Evolutionary conservation across 2,888 invertebrate genomes (phyloP).

Genomic region (Harpalus rufipes): DNA sequence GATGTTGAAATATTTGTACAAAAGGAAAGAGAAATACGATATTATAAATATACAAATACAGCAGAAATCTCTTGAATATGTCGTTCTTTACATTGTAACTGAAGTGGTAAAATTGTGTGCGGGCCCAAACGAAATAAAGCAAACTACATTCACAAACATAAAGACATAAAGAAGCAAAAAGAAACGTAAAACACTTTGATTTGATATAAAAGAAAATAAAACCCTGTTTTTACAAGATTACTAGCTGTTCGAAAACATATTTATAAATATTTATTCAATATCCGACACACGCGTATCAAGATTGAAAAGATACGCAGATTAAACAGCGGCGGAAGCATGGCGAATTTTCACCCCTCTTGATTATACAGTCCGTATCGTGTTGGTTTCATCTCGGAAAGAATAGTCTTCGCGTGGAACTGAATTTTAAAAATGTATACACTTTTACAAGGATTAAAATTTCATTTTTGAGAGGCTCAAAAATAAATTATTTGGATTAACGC

Average conservation of each 20-base stretch:
- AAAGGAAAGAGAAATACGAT: background rate
- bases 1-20: background rate
- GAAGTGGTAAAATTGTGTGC: background rate
- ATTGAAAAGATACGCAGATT: slow-evolving; percentile 5
- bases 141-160: background rate
- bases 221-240: background rate
- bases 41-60: background rate
- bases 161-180: background rate
- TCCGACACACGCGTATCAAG: background rate
- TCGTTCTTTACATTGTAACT: background rate
- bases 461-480: background rate
- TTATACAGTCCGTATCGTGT: background rate
- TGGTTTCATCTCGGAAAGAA: background rate
- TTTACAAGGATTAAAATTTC: background rate
- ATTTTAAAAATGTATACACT: background rate
- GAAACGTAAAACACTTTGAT: background rate
- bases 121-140: background rate
- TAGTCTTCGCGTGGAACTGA: background rate
- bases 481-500: background rate
- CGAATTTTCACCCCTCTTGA: background rate
- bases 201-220: slow-evolving; percentile 1
- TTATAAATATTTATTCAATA: slow-evolving; percentile 4
- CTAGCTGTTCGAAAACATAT: background rate
- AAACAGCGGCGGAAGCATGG: background rate
- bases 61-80: background rate